Percentiles rank a stretch among this genome's conserved stretches.
Conservation (phyloP, 1,140 invertebrate species). For the Aphaenogaster floridana region DNA sequence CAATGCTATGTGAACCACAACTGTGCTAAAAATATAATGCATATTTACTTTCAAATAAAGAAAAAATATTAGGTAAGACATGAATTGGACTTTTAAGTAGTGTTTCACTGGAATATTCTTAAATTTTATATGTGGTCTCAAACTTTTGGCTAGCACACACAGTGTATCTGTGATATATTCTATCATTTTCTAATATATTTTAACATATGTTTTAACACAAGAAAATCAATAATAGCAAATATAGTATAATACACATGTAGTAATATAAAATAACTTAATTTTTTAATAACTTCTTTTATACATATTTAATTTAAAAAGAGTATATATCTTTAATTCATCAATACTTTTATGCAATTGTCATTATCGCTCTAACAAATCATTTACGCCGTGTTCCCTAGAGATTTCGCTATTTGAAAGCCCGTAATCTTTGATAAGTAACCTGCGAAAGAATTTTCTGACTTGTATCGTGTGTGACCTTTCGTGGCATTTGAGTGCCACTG, state of each 20-base stretch:
- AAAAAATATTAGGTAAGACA: too few species aligned
- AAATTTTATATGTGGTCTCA: too few species aligned
- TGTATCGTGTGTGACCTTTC: conserved; percentile 85
- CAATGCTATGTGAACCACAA: too few species aligned
- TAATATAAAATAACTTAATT: conserved; percentile 13
- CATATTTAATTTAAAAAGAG: conserved; percentile 13
- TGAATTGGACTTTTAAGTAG: too few species aligned
- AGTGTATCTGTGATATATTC: background rate
- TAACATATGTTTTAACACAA: background rate
- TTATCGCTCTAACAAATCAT: conserved; percentile 69
- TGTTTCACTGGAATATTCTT: too few species aligned
- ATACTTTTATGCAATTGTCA: background rate
- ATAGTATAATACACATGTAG: background rate
- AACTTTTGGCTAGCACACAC: too few species aligned
- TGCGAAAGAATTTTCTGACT: conserved; percentile 74
- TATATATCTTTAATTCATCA: background rate
- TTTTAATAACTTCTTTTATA: background rate
- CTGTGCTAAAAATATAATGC: too few species aligned
- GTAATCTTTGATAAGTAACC: conserved; percentile 64
- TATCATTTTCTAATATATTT: background rate
- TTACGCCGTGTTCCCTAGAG: conserved; percentile 76
- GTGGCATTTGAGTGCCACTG: conserved; percentile 82
- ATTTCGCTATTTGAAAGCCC: conserved; percentile 68
- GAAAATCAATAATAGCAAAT: background rate
- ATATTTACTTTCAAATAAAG: too few species aligned